phyloP scores from a whole-genome alignment of 2,888 invertebrate species.

The Chouioia cunea region DNA sequence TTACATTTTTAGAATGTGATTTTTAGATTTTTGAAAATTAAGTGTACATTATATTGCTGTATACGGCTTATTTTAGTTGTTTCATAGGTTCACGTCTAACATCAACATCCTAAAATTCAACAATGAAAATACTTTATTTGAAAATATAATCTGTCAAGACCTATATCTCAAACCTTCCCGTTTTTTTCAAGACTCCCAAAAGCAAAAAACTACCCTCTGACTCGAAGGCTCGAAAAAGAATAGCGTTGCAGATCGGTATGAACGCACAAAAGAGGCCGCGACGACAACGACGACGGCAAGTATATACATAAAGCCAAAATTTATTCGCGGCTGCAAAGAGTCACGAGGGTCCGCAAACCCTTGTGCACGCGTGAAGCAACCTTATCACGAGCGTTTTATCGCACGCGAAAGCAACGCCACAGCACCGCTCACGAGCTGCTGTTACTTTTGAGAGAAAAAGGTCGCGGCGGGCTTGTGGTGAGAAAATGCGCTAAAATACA shows the following conservation, averaged over 20 bases:
- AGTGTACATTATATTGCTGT: no score
- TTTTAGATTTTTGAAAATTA: no score
- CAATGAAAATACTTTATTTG: no score
- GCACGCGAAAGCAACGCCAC: conserved; percentile 39
- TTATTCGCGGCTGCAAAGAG: conserved; percentile 47
- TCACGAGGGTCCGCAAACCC: conserved; percentile 42
- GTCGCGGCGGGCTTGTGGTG: not conserved
- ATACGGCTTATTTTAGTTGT: no score
- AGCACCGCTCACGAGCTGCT: conserved; percentile 1
- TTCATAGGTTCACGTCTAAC: no score
- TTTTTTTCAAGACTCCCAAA: no score
- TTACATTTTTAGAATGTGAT: no score
- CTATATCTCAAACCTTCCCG: no score
- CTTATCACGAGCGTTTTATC: conserved; percentile 48
- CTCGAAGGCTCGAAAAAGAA: conserved; percentile 16
- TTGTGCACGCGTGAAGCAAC: conserved; percentile 19
- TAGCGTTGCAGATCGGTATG: conserved; percentile 27
- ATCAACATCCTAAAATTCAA: no score
- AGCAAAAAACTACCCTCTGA: no score
- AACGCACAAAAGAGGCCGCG: conserved; percentile 23
- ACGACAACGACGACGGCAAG: not conserved
- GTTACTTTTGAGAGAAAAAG: conserved; percentile 24
- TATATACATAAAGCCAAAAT: conserved; percentile 46
- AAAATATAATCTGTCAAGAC: no score
- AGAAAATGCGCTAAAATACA: conserved; percentile 25